Percentiles rank a stretch among this genome's conserved stretches.
phyloP scores from a whole-genome alignment of 2,113 vertebrate species.

The Burhinus oedicnemus region DNA sequence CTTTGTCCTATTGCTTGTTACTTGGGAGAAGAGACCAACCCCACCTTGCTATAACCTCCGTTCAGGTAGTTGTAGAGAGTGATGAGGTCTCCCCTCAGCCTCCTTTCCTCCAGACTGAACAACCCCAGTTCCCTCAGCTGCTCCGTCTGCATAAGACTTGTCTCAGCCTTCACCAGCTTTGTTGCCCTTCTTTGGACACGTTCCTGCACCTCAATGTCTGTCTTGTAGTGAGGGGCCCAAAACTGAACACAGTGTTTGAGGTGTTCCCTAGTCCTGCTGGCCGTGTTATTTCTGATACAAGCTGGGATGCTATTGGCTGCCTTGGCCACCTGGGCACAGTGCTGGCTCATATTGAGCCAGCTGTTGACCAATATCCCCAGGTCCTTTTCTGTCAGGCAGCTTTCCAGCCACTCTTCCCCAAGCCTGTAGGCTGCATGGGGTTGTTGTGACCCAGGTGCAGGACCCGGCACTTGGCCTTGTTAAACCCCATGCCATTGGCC shows the following conservation, averaged over 20 bases:
- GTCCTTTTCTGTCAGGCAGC: background rate
- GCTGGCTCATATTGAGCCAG: background rate
- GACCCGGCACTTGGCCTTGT: background rate
- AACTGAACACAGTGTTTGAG: background rate
- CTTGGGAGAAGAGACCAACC: too few relatives aligned
- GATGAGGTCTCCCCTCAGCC: background rate
- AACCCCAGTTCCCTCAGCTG: background rate
- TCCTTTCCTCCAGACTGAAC: background rate
- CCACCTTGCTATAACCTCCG: too few relatives aligned
- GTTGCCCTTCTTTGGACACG: background rate
- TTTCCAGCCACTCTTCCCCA: background rate
- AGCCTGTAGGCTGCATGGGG: background rate
- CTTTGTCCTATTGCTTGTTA: too few relatives aligned
- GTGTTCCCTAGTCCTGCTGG: background rate
- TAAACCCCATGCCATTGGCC: too few relatives aligned
- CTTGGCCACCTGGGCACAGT: background rate
- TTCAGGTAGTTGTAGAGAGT: too few relatives aligned
- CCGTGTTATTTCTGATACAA: background rate
- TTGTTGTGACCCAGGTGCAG: background rate
- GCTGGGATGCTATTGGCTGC: background rate
- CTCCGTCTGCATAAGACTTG: background rate
- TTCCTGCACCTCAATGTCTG: background rate
- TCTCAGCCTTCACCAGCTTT: background rate
- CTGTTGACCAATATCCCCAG: background rate
- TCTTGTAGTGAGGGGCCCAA: background rate